Base-by-base conservation (phyloP, 2,113 vertebrate genomes). In the Psilopsiagon aymara region DNA sequence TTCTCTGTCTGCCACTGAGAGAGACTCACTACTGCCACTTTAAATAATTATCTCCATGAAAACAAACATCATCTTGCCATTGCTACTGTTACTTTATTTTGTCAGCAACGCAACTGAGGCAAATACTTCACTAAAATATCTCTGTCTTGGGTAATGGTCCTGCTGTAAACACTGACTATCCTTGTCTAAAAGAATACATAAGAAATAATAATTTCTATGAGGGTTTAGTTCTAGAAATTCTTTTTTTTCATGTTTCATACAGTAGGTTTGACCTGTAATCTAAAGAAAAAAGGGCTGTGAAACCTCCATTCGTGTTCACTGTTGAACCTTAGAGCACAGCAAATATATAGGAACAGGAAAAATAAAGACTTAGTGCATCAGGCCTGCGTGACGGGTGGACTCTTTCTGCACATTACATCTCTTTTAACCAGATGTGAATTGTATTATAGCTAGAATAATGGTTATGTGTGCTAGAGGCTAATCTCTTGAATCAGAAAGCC, bases 401-500 rank as follows among this genome's bases (percentile, higher is more conserved):
- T 29, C 6, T 67, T 51, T 95, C 67, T 70, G 39, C 46, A 68
- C 63, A 24, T 85, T 91, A 82, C 69, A 31, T 84, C 63, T 93
- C 67, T 55, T 73, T 86, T 93, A 94, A 88, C 76, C 63, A 93
- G 66, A 92, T 63, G n/a, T 91, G 93, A 86, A 60, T 86, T 81
- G 55, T 82, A 55, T 94, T 93, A 70, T 24, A 90, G 62, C 46
- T 86, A 66, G 80, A 92, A 79, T 93, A 96, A 94, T 86, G 60
- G 68, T 15, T 82, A 6, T 81, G 35, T 77, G 68, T 81, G 84
- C 93, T 95, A 78, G 84, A 68, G 94, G 92, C 92, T 92, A 90
- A 90, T 92, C 86, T 92, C 44, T 57, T 83, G 83, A 94, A 90
- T 94, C 47, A 80, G 67, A 86, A 92, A 88, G n/a, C n/a, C 43